phyloP scores from a whole-genome alignment of 2,113 vertebrate species.

The Gymnocephalus cernua region DNA sequence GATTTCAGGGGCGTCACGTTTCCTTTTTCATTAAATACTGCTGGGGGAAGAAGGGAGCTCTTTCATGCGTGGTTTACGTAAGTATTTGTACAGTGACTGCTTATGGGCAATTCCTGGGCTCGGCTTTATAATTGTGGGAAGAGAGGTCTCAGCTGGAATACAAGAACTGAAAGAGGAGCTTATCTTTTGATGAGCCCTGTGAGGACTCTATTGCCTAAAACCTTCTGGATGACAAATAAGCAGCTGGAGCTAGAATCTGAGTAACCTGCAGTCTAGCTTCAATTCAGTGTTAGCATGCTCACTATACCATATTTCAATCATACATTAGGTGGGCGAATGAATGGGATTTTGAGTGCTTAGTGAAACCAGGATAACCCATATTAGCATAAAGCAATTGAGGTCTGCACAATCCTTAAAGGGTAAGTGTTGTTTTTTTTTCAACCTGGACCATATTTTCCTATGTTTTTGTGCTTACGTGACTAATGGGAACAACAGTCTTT shows the following conservation, averaged over 20 bases:
- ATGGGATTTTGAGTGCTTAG: slow-evolving; percentile 1
- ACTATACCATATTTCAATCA: background rate
- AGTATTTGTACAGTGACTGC: slow-evolving; percentile 63
- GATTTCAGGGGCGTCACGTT: slow-evolving; percentile 59
- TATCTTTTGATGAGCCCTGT: slow-evolving; percentile 63
- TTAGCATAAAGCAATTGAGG: background rate
- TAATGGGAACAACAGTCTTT: too few species aligned
- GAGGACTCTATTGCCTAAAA: slow-evolving; percentile 54
- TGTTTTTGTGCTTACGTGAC: too few species aligned
- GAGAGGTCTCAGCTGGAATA: slow-evolving; percentile 46
- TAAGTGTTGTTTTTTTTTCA: too few species aligned
- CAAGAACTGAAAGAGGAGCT: slow-evolving; percentile 61
- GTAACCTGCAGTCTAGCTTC: slow-evolving; percentile 28
- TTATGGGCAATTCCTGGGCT: slow-evolving; percentile 65
- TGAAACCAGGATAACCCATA: slow-evolving; percentile 17
- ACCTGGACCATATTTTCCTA: too few species aligned
- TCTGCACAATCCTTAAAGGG: background rate
- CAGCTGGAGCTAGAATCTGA: slow-evolving; percentile 15
- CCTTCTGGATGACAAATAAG: slow-evolving; percentile 36
- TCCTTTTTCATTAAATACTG: slow-evolving; percentile 59
- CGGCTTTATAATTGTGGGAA: slow-evolving; percentile 52
- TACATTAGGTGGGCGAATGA: background rate
- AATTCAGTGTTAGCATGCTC: background rate
- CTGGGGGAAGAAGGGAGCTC: slow-evolving; percentile 41
- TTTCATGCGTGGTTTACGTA: slow-evolving; percentile 61